Percentiles rank a stretch among this genome's conserved stretches.
Evolutionary conservation across 2,113 vertebrate species (phyloP).

Genomic region (Myiozetetes cayanensis): DNA sequence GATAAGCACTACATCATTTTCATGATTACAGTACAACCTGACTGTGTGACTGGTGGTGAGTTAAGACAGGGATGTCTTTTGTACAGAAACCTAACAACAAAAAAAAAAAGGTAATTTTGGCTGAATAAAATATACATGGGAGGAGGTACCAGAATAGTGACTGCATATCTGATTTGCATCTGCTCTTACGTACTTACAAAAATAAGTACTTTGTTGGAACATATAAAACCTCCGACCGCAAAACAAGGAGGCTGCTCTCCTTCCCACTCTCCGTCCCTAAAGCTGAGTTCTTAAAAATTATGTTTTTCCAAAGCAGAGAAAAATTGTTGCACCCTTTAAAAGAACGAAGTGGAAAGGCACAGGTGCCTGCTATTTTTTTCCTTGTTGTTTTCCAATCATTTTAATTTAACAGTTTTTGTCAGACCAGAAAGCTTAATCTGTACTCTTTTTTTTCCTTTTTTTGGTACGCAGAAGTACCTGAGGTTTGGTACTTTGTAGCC

Average conservation of each 20-base stretch:
- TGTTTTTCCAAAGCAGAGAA: background rate
- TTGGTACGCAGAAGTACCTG: background rate
- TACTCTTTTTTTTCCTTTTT: too few species aligned
- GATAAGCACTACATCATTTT: background rate
- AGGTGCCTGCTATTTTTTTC: background rate
- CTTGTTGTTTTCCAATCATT: background rate
- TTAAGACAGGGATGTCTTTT: background rate
- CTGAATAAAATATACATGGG: fast-evolving
- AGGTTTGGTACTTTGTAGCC: background rate
- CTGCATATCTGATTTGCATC: background rate
- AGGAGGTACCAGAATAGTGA: background rate
- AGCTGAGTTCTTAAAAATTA: background rate
- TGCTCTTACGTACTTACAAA: background rate
- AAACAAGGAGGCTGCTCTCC: background rate
- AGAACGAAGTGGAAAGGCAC: background rate
- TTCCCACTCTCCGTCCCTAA: background rate
- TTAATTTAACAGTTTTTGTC: background rate
- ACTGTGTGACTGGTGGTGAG: background rate
- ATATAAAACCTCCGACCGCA: background rate
- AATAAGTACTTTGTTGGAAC: fast-evolving
- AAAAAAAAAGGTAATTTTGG: background rate
- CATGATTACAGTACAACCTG: fast-evolving
- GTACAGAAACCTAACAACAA: background rate
- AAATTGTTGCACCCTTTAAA: background rate
- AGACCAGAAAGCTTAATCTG: background rate